Evolutionary conservation across 2,888 invertebrate species (phyloP), one percentile per base, ranked within the genome.

Genomic region (Zeuzera pyrina): DNA sequence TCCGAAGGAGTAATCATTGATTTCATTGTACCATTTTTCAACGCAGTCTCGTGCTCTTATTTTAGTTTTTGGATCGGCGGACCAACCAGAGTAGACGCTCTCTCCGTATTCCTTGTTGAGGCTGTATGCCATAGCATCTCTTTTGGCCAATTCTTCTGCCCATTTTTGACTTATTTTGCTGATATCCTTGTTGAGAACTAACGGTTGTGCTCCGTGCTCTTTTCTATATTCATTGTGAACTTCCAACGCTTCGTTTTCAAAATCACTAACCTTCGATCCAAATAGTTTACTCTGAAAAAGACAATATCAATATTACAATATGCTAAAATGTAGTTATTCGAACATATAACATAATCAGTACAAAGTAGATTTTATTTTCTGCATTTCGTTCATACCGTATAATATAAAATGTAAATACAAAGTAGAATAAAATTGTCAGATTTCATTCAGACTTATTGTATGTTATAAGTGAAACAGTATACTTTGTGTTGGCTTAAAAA

Each of bases 1-100:
- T 2, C 89, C 89, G 51, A 90, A 92, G 13, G 85, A 84, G 59
- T 88, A 90, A 22, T 89, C 86, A 49, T 89, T 89, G 33, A 88
- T 89, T 70, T 92, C 92, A 21, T 86, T 87, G 63, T 93, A 93
- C 93, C 92, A 93, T 60, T 87, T 88, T 2, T 90, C 88, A 3
- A 91, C 86, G 10, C 91, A 89, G 47, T 91, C 90, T 43, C 85
- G 84, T 10, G 91, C 90, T 29, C 85, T 85, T 8, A 91, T 85
- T 40, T 86, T 84, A n/a, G 86, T 74, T 43, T 86, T 87, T 1
- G 89, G 85, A 50, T 90, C 88, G 5, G 88, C 84, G 28, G 90
- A 88, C 77, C 89, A 89, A 37, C 90, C 86, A 34, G 88, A 88
- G 56, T 88, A 92, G 30, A 92, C 85, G 55, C 89, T 92, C 66